phyloP scores from a whole-genome alignment of 2,888 invertebrate species.

The Perizoma affinitatum region DNA sequence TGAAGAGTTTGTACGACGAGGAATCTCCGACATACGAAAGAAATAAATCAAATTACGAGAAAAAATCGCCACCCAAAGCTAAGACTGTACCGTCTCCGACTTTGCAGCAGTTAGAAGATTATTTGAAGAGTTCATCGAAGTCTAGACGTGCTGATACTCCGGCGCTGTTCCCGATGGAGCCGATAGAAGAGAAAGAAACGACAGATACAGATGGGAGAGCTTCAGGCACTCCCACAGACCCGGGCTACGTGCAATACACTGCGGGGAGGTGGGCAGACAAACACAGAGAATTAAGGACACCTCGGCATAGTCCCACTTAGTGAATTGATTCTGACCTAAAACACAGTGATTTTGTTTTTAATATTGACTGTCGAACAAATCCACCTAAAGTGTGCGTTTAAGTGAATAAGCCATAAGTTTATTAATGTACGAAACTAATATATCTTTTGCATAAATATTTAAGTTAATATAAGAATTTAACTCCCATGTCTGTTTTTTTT shows the following conservation, averaged over 20 bases:
- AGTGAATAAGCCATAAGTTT: constrained; percentile 46
- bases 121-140: constrained; percentile 66
- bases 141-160: constrained; percentile 70
- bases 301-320: constrained; percentile 80
- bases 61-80: constrained; percentile 67
- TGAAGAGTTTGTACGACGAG: constrained; percentile 69
- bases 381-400: constrained; percentile 51
- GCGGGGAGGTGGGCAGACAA: constrained; percentile 87
- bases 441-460: constrained; percentile 47
- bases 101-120: constrained; percentile 78
- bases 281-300: constrained; percentile 79
- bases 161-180: constrained; percentile 80
- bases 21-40: constrained; percentile 54
- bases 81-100: constrained; percentile 74
- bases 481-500: constrained; percentile 53
- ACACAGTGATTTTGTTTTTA: constrained; percentile 30
- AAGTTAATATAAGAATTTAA: constrained; percentile 46
- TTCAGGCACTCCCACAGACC: constrained; percentile 88
- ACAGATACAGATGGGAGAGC: constrained; percentile 71
- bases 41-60: constrained; percentile 50
- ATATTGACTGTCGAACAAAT: constrained; percentile 50
- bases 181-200: constrained; percentile 73
- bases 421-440: constrained; percentile 47
- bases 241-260: constrained; percentile 89
- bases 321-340: constrained; percentile 4